Evolutionary conservation across 2,888 invertebrate species (phyloP), one percentile per base, ranked within the genome.

Genomic region (Uropetala carovei): DNA sequence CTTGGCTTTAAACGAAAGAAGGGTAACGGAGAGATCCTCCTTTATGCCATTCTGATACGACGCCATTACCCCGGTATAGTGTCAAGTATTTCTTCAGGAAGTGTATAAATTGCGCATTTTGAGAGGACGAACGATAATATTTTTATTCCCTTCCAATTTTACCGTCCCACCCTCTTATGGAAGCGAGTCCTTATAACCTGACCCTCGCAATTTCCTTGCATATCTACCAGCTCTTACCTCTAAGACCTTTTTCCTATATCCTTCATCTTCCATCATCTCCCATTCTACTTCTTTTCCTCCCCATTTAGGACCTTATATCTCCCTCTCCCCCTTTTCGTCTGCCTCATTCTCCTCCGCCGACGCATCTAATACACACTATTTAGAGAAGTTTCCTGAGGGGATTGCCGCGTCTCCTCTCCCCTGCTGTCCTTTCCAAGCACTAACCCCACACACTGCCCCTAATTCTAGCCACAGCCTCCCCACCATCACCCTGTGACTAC

Each of bases 291-390:
- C 43, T 43, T 56, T 83, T 57, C 43, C 83, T 86, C 86, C 30
- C 30, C 27, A 10, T 57, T 58, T 27, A 59, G 18, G 9, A n/a
- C 1, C 58, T 18, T 18, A 30, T 18, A 18, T 56, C 60, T 58
- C 11, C 59, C 58, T 58, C 59, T 16, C 22, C 60, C 30, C 68
- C 14, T 5, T 89, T 64, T 89, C 89, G n/a, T 64, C 56, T 27
- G 16, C 56, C 86, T 83, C 59, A 27, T 60, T 58, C 86, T 60
- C 60, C 22, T 18, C 60, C 43, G 89, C 64, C 64, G 64, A 89
- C 64, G 89, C 89, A 89, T 89, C 89, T 89, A 89, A 89, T 89
- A 64, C 68, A 89, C 68, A 89, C 89, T 89, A 89, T 89, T 89
- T 89, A 89, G 89, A 56, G 89, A 64, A 64, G 89, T 60, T 64